Base-by-base conservation (phyloP, 2,888 invertebrate genomes). In the Tetramorium bicarinatum region DNA sequence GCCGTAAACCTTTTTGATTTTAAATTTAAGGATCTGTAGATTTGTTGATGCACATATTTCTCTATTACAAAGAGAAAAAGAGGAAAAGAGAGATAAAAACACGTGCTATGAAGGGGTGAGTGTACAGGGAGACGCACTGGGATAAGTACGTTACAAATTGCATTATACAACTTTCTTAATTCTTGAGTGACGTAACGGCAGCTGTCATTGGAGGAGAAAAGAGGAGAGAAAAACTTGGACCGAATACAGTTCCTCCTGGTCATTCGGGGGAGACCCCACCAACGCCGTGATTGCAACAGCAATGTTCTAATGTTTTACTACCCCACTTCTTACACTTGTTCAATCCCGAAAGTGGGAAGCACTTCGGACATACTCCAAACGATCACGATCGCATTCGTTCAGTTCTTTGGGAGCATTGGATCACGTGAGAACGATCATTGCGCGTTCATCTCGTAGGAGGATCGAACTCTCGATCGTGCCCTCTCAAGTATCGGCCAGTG, bases 271-370 rank as follows among this genome's bases (percentile, higher is more conserved):
- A 66, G 47, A 67, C 62, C 62, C 86, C 86, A 72, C 80, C 71
- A 62, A 61, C 29, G 18, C 13, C 44, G 18, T 29, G 25, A 25
- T 59, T 72, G 56, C 59, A 38, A 80, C 47, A 80, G 47, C 47
- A 18, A 8, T 71, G 34, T n/a, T 52, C 15, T 52, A 62, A 18
- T 25, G 15, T 87, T 76, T 80, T 74, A 69, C 62, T 61, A 87
- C 61, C 89, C 88, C 88, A 89, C 88, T 89, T 88, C 83, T 41
- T 34, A 13, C 67, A 80, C 21, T 71, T 67, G 79, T 87, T 87
- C 82, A 75, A 61, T 74, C 64, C 64, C 62, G n/a, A 69, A 34
- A 47, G 84, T 87, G 82, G 88, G 83, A 83, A 89, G 66, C 77
- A 82, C 59, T 62, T 44, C 67, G 66, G 21, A 54, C n/a, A 61